These are phyloP conservation scores for Neuroterus valhalla DNA, from an alignment of 1,140 invertebrate species.

Conservation along the genomic window DNA sequence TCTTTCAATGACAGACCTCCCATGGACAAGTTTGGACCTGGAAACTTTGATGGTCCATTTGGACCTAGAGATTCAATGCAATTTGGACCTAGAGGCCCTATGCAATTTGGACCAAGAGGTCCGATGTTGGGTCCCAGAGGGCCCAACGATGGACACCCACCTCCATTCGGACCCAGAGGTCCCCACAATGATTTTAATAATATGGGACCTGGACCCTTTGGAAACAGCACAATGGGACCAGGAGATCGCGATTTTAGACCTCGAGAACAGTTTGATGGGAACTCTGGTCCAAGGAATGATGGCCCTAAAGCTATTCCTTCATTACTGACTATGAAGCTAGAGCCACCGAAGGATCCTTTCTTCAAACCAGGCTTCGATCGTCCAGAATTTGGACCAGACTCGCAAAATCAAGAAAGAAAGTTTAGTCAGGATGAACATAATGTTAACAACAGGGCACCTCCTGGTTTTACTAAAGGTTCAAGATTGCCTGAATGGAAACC, in stretches of 20 bases:
- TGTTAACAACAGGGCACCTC: neutral
- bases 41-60: slow-evolving; percentile 36
- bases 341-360: neutral
- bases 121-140: slow-evolving; percentile 54
- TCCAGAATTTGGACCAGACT: neutral
- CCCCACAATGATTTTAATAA: slow-evolving; percentile 10
- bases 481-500: slow-evolving; percentile 8
- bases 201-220: slow-evolving; percentile 29
- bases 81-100: slow-evolving; percentile 48
- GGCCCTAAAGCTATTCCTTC: neutral
- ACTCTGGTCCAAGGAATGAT: neutral
- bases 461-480: neutral
- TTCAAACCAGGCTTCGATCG: neutral
- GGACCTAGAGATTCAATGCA: slow-evolving; percentile 44
- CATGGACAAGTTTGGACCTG: slow-evolving; percentile 35
- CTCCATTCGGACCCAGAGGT: slow-evolving; percentile 46
- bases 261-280: slow-evolving; percentile 33
- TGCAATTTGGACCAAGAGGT: slow-evolving; percentile 53
- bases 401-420: neutral
- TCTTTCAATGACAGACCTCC: slow-evolving; percentile 41
- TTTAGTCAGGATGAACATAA: neutral
- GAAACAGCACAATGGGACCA: slow-evolving; percentile 43
- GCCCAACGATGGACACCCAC: slow-evolving; percentile 34
- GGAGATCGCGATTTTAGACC: slow-evolving; percentile 37
- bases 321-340: neutral